These are phyloP conservation scores for Lepidocolaptes lacrymiger DNA, from an alignment of 2,797 vertebrate genomes.

Conservation along the genomic window DNA sequence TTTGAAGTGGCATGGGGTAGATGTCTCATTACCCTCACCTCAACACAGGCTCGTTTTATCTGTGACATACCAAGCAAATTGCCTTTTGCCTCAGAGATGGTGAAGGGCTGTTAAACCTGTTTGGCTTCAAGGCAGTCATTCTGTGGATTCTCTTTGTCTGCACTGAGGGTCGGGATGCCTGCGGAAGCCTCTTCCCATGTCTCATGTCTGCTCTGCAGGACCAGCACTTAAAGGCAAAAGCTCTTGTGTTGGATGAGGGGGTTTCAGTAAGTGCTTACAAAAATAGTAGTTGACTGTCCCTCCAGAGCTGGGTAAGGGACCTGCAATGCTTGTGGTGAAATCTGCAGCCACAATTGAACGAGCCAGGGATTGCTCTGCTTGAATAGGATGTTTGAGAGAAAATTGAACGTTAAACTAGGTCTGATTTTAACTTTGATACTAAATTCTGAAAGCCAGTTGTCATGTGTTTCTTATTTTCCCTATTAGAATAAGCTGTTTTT, in stretches of 20 bases:
- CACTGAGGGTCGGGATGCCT: not conserved
- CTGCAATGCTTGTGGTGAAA: not conserved
- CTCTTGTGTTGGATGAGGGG: not conserved
- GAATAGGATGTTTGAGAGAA: not conserved
- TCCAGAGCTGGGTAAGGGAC: not conserved
- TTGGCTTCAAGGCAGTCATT: conserved; percentile 64
- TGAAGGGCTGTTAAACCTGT: conserved; percentile 60
- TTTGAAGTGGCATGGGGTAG: not conserved
- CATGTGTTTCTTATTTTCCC: not conserved
- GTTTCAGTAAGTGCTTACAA: not conserved
- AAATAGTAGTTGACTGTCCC: not conserved
- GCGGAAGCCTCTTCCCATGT: not conserved
- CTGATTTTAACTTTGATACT: not conserved
- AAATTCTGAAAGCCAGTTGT: not conserved
- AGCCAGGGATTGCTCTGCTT: not conserved
- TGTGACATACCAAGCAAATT: conserved; percentile 52
- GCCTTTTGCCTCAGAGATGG: conserved; percentile 37
- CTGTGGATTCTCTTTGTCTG: conserved; percentile 55
- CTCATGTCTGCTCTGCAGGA: not conserved
- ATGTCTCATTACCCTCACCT: not conserved
- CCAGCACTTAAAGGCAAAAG: not conserved
- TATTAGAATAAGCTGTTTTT: not conserved
- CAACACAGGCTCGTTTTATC: not conserved
- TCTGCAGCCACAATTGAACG: not conserved
- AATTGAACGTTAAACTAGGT: not conserved